Evolutionary conservation across 2,113 vertebrate species (phyloP).

Genomic region (Nothoprocta pentlandii): DNA sequence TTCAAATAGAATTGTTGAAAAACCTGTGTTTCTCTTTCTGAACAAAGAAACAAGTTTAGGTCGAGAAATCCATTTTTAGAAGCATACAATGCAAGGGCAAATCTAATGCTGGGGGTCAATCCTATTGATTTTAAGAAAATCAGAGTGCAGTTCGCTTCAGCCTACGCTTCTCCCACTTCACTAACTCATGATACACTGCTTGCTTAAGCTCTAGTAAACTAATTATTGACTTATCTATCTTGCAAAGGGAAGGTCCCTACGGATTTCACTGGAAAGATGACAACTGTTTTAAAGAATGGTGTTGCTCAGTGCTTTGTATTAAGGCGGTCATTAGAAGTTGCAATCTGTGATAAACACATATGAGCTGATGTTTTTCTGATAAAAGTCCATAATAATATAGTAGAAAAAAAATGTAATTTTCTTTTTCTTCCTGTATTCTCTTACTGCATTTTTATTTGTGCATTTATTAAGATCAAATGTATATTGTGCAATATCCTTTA

Average conservation of each 20-base stretch:
- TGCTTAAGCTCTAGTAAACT: not conserved
- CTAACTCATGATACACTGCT: not conserved
- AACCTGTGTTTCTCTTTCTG: not conserved
- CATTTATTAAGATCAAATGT: not conserved
- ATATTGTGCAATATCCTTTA: not conserved
- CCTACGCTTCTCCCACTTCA: not conserved
- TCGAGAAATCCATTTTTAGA: not conserved
- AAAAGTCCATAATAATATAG: not conserved
- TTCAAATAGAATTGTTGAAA: not conserved
- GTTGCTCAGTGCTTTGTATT: not conserved
- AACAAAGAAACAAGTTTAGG: not conserved
- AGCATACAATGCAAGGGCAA: not conserved
- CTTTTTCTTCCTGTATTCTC: not conserved
- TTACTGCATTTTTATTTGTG: not conserved
- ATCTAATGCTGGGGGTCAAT: not conserved
- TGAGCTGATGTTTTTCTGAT: not conserved
- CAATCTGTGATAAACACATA: not conserved
- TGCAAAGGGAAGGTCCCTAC: not conserved
- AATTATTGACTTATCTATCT: not conserved
- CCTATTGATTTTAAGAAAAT: not conserved
- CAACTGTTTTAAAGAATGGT: not conserved
- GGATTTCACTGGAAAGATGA: not conserved
- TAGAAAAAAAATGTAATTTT: not conserved
- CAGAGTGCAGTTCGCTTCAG: not conserved
- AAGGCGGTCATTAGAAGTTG: not conserved